Base-by-base conservation (phyloP, 2,888 invertebrate genomes). In the Pecten maximus region DNA sequence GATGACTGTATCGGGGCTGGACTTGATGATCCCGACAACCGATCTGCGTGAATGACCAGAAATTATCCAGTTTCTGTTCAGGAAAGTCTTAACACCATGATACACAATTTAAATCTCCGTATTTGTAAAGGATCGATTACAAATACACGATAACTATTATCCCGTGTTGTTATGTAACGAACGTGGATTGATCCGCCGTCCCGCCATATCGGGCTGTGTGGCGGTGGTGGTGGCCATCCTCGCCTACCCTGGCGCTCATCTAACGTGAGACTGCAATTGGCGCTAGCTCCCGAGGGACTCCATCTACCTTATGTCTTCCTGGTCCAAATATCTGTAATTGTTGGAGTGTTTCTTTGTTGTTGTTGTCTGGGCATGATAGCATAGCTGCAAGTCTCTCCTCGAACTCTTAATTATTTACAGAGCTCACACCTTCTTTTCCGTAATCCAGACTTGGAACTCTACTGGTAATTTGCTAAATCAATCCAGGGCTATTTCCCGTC, bases 381-480 rank as follows among this genome's bases (percentile, higher is more conserved):
- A 74, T 74, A 35, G 74, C 74, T 74, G 74, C 28, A 74, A 74
- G 35, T 28, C 74, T 74, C 35, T 74, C 74, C 74, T 35, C 6
- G 35, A 74, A 35, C 35, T 35, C 74, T 74, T 74, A 74, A 74
- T 74, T 74, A 74, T 74, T 74, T 35, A 74, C 28, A 35, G 74
- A 74, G 23, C 74, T 74, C 74, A 74, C 74, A 74, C 74, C 35
- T 74, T 74, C 74, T 74, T 74, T 35, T 35, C 74, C 74, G 74
- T 74, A 74, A 74, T 74, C 74, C 74, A 74, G 74, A 74, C 74
- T 74, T 35, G 74, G 28, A 35, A 74, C 74, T 74, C 74, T 74
- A 74, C 74, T 74, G 28, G 74, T 74, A 74, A 74, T 74, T 74
- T 74, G 74, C 74, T 74, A 74, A 74, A 74, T 74, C 74, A 74